Percentiles rank a stretch among this genome's conserved stretches.
Evolutionary conservation across 37 sponge, comb jelly and placozoan genomes (phyloP).

Genomic region (Cliona cf. orientalis): DNA sequence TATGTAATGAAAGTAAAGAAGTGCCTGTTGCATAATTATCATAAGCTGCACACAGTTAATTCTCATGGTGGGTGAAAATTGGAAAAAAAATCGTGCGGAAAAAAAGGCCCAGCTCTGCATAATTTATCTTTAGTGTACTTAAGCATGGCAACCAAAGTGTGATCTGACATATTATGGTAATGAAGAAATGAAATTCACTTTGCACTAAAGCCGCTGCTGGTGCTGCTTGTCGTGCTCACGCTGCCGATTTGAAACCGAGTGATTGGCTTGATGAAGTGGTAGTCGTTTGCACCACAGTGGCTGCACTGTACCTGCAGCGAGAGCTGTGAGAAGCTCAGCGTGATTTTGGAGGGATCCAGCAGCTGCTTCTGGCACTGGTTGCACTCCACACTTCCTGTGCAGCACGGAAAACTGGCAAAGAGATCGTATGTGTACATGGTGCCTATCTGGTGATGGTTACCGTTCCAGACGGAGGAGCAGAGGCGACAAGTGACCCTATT

Average conservation of each 20-base stretch:
- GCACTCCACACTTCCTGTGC: constrained; percentile 68
- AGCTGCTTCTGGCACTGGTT: constrained; percentile 75
- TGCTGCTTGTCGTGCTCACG: not conserved
- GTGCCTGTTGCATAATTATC: no score
- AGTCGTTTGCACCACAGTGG: constrained; percentile 77
- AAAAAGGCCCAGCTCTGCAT: no score
- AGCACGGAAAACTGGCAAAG: constrained; percentile 90
- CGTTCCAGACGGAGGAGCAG: constrained; percentile 85
- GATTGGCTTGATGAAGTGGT: constrained; percentile 86
- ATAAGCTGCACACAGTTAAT: no score
- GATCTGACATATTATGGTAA: no score
- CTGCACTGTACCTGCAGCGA: constrained; percentile 72
- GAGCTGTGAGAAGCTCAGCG: constrained; percentile 76
- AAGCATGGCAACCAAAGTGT: no score
- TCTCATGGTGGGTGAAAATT: no score
- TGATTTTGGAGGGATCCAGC: constrained; percentile 41
- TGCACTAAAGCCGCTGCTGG: not conserved
- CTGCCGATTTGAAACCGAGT: constrained; percentile 41
- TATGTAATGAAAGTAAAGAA: no score
- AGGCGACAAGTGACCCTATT: constrained; percentile 72
- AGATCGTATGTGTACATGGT: constrained; percentile 94
- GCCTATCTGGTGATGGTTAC: constrained; percentile 86
- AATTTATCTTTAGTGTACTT: no score
- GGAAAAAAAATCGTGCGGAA: no score
- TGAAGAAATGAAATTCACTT: not conserved